These are phyloP conservation scores for Clarias pachynema DNA, from an alignment of 2,797 vertebrate species.

Conservation along the genomic window DNA sequence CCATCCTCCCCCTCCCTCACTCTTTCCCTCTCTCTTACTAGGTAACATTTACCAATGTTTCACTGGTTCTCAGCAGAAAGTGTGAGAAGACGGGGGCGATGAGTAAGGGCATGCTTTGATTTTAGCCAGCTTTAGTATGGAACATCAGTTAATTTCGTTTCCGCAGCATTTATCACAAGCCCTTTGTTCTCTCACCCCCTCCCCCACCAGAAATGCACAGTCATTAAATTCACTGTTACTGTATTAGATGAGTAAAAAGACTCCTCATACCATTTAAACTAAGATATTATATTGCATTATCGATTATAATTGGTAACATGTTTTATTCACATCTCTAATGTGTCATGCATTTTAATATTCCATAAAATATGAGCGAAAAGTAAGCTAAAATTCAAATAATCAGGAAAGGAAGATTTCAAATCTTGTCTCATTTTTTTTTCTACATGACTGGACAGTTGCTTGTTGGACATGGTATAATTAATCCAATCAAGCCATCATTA, in stretches of 20 bases:
- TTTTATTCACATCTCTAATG: neutral
- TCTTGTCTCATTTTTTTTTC: neutral
- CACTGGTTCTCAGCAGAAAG: constrained; percentile 65
- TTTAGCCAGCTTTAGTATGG: constrained; percentile 50
- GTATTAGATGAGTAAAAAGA: constrained; percentile 49
- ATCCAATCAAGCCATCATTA: neutral
- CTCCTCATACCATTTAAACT: neutral
- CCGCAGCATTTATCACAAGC: constrained; percentile 60
- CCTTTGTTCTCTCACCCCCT: constrained; percentile 75
- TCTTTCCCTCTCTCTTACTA: constrained; percentile 56
- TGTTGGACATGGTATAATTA: neutral
- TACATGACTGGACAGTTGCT: neutral
- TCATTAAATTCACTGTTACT: constrained; percentile 61
- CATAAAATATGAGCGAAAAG: neutral
- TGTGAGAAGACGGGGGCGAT: constrained; percentile 60
- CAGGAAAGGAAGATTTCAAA: neutral
- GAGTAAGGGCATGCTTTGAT: constrained; percentile 54
- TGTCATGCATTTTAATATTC: neutral
- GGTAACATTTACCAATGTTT: constrained; percentile 70
- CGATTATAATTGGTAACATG: neutral
- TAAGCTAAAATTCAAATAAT: neutral
- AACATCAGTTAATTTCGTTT: constrained; percentile 53
- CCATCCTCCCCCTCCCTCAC: constrained; percentile 57
- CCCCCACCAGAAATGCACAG: constrained; percentile 52
- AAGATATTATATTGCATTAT: neutral